Base-by-base conservation (phyloP, 2,888 invertebrate genomes). In the Hartigia nigra region DNA sequence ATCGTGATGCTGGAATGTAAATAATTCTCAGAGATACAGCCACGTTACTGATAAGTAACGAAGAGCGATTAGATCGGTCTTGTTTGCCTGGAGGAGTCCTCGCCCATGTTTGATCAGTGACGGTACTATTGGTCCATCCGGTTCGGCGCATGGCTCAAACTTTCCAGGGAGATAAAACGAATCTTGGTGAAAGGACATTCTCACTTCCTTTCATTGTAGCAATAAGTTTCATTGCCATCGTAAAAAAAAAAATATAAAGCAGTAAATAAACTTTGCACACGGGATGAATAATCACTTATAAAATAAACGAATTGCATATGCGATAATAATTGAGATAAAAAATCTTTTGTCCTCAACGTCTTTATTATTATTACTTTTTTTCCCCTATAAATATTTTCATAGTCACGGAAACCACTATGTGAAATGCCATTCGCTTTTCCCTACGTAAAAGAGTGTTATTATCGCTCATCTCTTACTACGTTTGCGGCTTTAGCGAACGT, bases 111-210 rank as follows among this genome's bases (percentile, higher is more conserved):
- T 91, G 88, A 83, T 86, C 87, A 87, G 80, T 87, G 89, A 89
- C 87, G 87, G 87, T 34, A 88, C 78, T 85, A 83, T 82, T 90
- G 91, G 91, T 91, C 91, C 91, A 91, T 91, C 90, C 90, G 88
- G 87, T 85, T 76, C 74, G 69, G 76, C 76, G 12, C 70, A 70
- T 76, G 82, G 79, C 87, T 86, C 86, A 86, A 88, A 87, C 69
- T 77, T 70, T 72, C 76, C 74, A 69, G 70, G 35, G 32, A 72
- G 72, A 72, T 72, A 72, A 72, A 72, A 72, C 12, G 72, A 32
- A 32, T 72, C 72, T 72, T 34, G 72, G 31, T 72, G 72, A 34
- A 31, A 72, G 12, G 14, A 31, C 0, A 72, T 72, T 23, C 23
- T 23, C 23, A 1, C 23, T 55, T 9, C 9, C 55, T 55, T 23